phyloP scores from a whole-genome alignment of 2,113 vertebrate genomes.

The Pterophyllum scalare region DNA sequence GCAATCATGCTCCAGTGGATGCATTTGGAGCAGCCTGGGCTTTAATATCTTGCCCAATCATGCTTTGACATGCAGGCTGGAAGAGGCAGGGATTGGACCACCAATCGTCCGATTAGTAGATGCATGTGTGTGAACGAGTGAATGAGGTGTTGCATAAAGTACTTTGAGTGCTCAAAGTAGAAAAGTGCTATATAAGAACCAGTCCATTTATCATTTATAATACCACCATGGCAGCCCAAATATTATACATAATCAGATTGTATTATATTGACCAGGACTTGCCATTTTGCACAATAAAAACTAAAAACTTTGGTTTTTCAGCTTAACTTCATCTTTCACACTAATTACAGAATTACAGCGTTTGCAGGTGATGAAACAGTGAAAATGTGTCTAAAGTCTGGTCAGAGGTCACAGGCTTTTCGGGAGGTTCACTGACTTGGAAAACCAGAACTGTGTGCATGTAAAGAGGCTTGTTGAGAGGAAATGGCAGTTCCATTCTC shows the following conservation, averaged over 20 bases:
- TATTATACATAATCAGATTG: not conserved
- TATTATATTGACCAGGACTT: not conserved
- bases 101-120: not conserved
- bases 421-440: not conserved
- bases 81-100: not conserved
- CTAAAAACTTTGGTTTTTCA: not conserved
- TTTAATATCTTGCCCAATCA: not conserved
- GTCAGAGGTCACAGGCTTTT: slow-evolving; percentile 12
- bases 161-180: too few species aligned
- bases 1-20: not conserved
- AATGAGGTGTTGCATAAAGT: too few species aligned
- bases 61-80: not conserved
- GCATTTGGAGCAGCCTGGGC: not conserved
- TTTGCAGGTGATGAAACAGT: not conserved
- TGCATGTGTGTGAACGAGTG: too few species aligned
- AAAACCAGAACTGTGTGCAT: slow-evolving; percentile 11
- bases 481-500: not conserved
- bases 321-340: not conserved
- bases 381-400: not conserved
- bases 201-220: too few species aligned
- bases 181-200: too few species aligned
- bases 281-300: not conserved
- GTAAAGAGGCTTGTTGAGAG: not conserved
- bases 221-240: not conserved
- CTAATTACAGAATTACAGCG: too few species aligned